phyloP scores from a whole-genome alignment of 1,140 invertebrate genomes.

The Zaprionus davidi region DNA sequence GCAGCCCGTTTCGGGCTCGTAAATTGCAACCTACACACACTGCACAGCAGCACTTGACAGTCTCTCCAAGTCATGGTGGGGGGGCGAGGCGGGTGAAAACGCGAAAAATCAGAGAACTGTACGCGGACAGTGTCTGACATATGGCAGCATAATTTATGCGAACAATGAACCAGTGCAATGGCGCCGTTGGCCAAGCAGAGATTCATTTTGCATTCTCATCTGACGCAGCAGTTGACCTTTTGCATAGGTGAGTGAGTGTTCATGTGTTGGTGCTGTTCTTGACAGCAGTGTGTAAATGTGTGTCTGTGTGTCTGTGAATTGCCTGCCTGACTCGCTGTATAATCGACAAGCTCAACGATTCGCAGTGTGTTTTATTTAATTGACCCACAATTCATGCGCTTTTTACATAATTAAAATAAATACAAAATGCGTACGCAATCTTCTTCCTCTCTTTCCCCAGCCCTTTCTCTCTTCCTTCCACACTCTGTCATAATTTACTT shows the following conservation, averaged over 20 bases:
- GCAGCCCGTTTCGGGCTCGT: conserved; percentile 34
- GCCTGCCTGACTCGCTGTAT: conserved; percentile 50
- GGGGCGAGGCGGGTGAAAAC: background rate
- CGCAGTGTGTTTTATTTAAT: conserved; percentile 47
- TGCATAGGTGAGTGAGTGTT: conserved; percentile 3
- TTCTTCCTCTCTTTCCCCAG: background rate
- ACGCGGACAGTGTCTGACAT: conserved; percentile 61
- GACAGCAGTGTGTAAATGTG: background rate
- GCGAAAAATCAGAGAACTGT: conserved; percentile 25
- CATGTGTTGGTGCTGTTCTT: too few relatives aligned
- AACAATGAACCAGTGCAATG: conserved; percentile 64
- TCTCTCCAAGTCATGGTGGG: conserved; percentile 3
- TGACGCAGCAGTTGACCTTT: conserved; percentile 41
- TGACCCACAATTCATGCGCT: conserved; percentile 69
- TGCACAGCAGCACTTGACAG: conserved; percentile 58
- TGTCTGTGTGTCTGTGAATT: conserved; percentile 11
- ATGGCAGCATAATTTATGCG: conserved; percentile 79
- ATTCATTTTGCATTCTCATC: conserved; percentile 51
- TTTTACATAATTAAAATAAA: conserved; percentile 69
- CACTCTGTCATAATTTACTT: background rate
- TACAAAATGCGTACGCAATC: conserved; percentile 21
- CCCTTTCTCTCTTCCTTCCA: background rate
- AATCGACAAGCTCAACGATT: conserved; percentile 45
- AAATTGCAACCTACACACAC: conserved; percentile 61
- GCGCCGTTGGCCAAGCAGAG: conserved; percentile 33